Conservation (phyloP, 2,113 vertebrate genomes). For the Nesogale talazaci region DNA sequence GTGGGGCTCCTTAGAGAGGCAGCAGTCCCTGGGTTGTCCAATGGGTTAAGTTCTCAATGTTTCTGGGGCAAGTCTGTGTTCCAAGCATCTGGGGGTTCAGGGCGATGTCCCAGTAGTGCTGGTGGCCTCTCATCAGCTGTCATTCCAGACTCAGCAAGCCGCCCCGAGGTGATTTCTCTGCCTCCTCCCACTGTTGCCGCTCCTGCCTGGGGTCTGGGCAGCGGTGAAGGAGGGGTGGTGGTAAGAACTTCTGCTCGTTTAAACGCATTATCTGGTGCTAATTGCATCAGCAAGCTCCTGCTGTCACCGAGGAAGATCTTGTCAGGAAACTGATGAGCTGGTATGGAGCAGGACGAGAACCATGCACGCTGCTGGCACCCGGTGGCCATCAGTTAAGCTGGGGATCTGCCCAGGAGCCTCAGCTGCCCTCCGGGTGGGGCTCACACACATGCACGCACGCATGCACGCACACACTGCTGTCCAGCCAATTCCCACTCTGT, state of each 20-base stretch:
- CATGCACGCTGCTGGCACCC: not conserved
- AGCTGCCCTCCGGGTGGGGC: not conserved
- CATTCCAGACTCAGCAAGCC: not conserved
- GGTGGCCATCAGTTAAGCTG: not conserved
- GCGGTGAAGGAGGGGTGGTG: slow-evolving; percentile 59
- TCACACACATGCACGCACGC: too few species aligned
- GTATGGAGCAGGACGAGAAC: slow-evolving; percentile 8
- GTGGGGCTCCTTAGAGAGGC: too few species aligned
- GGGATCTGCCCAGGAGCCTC: not conserved
- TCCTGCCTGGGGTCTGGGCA: slow-evolving; percentile 67
- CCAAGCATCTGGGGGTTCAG: not conserved
- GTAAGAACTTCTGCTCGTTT: slow-evolving; percentile 74
- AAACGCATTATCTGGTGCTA: slow-evolving; percentile 83
- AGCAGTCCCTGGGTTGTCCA: too few species aligned
- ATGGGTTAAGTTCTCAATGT: too few species aligned
- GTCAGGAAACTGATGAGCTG: slow-evolving; percentile 78
- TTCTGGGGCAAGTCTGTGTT: too few species aligned
- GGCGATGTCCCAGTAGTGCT: not conserved
- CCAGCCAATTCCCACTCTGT: too few species aligned
- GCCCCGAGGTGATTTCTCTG: slow-evolving; percentile 49
- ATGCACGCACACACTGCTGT: too few species aligned
- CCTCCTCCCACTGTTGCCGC: slow-evolving; percentile 17
- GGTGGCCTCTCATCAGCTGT: not conserved
- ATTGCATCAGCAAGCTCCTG: slow-evolving; percentile 83
- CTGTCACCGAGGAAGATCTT: slow-evolving; percentile 83